These are phyloP conservation scores for Plectus sambesii DNA, from an alignment of 1,140 invertebrate genomes.

Conservation along the genomic window DNA sequence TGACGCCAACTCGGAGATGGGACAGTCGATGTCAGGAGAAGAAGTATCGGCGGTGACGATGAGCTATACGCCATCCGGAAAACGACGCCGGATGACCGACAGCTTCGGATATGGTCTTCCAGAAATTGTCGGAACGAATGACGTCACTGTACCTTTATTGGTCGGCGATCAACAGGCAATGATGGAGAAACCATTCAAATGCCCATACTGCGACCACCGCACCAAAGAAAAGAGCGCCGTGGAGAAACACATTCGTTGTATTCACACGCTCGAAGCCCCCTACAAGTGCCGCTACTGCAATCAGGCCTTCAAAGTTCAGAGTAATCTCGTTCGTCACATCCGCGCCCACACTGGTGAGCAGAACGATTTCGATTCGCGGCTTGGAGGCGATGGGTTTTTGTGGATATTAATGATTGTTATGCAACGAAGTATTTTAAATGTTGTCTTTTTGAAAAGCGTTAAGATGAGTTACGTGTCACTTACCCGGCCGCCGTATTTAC, in stretches of 20 bases:
- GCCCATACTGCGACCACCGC: slow-evolving; percentile 21
- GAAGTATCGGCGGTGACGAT: neutral
- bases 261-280: slow-evolving; percentile 27
- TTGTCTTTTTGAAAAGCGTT: too few species aligned
- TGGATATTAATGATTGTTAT: too few species aligned
- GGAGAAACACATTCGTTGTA: slow-evolving; percentile 23
- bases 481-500: too few species aligned
- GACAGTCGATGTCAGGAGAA: too few species aligned
- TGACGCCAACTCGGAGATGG: too few species aligned
- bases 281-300: slow-evolving; percentile 22
- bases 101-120: neutral
- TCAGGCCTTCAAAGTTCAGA: slow-evolving; percentile 27
- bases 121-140: neutral
- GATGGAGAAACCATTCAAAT: slow-evolving; percentile 24
- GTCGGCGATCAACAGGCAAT: slow-evolving; percentile 8
- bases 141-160: slow-evolving; percentile 1
- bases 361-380: too few species aligned
- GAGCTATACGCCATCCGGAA: neutral
- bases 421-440: too few species aligned
- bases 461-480: too few species aligned
- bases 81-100: neutral
- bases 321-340: slow-evolving; percentile 25
- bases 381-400: too few species aligned
- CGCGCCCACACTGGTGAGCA: slow-evolving; percentile 23
- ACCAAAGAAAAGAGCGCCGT: slow-evolving; percentile 23